These are phyloP conservation scores for Spinibarbus caldwelli DNA, from an alignment of 2,797 vertebrate genomes.

Conservation along the genomic window DNA sequence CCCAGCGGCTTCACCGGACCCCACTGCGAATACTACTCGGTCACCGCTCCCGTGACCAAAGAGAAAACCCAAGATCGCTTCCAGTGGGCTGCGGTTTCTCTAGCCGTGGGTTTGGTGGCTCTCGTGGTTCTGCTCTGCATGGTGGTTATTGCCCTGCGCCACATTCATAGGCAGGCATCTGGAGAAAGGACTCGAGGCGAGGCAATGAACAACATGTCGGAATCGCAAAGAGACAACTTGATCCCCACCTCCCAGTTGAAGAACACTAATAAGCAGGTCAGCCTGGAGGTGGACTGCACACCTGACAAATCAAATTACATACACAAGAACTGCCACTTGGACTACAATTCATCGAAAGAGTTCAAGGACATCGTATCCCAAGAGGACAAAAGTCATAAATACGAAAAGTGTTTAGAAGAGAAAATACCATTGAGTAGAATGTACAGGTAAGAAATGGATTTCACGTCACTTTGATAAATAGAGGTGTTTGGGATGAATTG, in stretches of 20 bases:
- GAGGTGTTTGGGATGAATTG: slow-evolving; percentile 24
- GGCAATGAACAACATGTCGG: slow-evolving; percentile 96
- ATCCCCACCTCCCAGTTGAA: slow-evolving; percentile 94
- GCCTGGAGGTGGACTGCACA: slow-evolving; percentile 93
- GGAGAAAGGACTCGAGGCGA: slow-evolving; percentile 79
- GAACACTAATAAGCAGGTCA: slow-evolving; percentile 96
- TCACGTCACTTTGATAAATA: slow-evolving; percentile 33
- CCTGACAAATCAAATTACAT: slow-evolving; percentile 96
- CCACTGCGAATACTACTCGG: slow-evolving; percentile 82
- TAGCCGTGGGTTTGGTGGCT: slow-evolving; percentile 91
- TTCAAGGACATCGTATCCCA: slow-evolving; percentile 84
- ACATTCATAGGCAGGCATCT: slow-evolving; percentile 84
- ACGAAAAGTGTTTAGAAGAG: slow-evolving; percentile 93
- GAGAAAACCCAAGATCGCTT: slow-evolving; percentile 73
- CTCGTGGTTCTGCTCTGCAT: slow-evolving; percentile 91
- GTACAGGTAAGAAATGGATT: slow-evolving; percentile 86
- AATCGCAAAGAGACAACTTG: slow-evolving; percentile 93
- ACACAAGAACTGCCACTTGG: slow-evolving; percentile 95
- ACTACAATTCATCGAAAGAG: slow-evolving; percentile 92
- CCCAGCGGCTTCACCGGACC: slow-evolving; percentile 82
- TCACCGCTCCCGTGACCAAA: slow-evolving; percentile 64
- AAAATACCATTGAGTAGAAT: slow-evolving; percentile 90
- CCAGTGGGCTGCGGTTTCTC: slow-evolving; percentile 93
- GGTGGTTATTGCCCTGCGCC: slow-evolving; percentile 90
- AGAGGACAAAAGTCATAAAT: slow-evolving; percentile 90